phyloP scores from a whole-genome alignment of 53 echinoderm and acorn worm genomes.

The Henricia sp. region DNA sequence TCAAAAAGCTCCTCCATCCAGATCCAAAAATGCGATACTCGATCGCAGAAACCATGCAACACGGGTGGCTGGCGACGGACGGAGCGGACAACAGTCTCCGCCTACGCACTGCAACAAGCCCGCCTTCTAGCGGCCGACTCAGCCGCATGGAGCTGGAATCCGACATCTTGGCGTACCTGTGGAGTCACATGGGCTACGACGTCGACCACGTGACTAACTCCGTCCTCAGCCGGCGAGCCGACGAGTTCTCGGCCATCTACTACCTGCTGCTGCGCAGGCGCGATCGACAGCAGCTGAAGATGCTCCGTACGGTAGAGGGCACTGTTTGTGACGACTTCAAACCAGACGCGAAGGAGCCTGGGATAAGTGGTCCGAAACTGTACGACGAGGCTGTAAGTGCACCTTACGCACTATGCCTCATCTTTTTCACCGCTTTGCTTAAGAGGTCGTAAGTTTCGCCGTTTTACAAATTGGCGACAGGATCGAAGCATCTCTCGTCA shows the following conservation, averaged over 20 bases:
- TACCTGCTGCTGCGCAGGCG: slow-evolving; percentile 69
- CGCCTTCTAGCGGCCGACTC: slow-evolving; percentile 56
- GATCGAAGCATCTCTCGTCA: too few relatives aligned
- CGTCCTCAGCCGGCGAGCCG: slow-evolving; percentile 75
- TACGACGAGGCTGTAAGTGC: slow-evolving; percentile 48
- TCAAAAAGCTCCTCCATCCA: slow-evolving; percentile 79
- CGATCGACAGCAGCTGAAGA: slow-evolving; percentile 55
- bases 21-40: slow-evolving; percentile 81
- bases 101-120: slow-evolving; percentile 43
- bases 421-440: too few relatives aligned
- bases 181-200: slow-evolving; percentile 81
- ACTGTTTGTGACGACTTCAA: background rate
- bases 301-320: slow-evolving; percentile 23
- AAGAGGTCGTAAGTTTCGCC: background rate
- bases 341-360: slow-evolving; percentile 32
- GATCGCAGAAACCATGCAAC: slow-evolving; percentile 69
- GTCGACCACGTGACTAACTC: slow-evolving; percentile 82
- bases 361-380: slow-evolving; percentile 39
- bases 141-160: slow-evolving; percentile 88
- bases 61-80: slow-evolving; percentile 73
- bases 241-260: slow-evolving; percentile 92
- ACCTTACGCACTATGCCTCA: background rate
- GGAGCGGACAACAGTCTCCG: background rate
- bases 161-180: slow-evolving; percentile 76
- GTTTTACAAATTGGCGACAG: too few relatives aligned